Evolutionary conservation across 2,797 vertebrate species (phyloP).

Genomic region (Sylvia borin): DNA sequence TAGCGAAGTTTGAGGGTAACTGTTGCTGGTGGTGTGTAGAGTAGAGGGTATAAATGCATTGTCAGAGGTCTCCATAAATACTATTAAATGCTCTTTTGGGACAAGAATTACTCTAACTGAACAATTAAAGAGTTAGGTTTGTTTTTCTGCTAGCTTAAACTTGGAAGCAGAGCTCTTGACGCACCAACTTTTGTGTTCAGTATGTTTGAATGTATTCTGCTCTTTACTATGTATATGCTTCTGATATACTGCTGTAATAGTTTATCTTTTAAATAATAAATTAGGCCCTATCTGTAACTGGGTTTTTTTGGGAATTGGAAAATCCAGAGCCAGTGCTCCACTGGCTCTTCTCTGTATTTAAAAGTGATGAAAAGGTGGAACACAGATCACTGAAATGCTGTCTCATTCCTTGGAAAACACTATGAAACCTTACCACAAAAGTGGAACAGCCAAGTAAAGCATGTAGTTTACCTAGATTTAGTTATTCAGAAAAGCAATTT

Average conservation of each 20-base stretch:
- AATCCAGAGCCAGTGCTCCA: neutral
- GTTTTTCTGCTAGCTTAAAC: neutral
- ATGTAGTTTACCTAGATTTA: neutral
- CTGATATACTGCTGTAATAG: neutral
- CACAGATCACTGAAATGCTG: neutral
- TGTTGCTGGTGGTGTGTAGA: neutral
- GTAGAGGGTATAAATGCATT: neutral
- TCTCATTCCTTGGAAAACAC: neutral
- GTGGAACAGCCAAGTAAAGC: neutral
- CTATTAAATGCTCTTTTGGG: neutral
- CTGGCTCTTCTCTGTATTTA: neutral
- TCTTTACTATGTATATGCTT: fast-evolving
- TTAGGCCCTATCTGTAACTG: neutral
- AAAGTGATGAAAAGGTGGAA: neutral
- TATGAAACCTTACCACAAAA: neutral
- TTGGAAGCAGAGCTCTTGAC: neutral
- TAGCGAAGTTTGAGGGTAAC: neutral
- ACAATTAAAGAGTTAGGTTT: neutral
- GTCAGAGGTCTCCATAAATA: neutral
- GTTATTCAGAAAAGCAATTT: neutral
- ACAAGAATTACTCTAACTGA: neutral
- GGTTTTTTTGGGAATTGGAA: neutral
- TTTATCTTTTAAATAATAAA: neutral
- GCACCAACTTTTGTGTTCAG: neutral
- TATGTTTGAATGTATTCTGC: neutral